Evolutionary conservation across 2,888 invertebrate species (phyloP).

Genomic region (Hirtodrosophila duncani): DNA sequence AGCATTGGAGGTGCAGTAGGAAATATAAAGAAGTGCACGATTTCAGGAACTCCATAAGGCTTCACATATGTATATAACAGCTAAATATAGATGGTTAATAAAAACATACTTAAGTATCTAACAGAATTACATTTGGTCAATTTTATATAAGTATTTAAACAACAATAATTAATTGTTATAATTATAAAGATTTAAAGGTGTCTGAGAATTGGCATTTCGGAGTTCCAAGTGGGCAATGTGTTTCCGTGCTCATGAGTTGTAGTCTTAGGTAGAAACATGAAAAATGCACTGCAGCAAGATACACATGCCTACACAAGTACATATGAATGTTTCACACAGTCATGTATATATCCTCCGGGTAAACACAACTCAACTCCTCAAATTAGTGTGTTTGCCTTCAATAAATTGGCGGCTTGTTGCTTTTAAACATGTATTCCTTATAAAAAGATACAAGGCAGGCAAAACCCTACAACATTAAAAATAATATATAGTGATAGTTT

Average conservation of each 20-base stretch:
- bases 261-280: constrained; percentile 48
- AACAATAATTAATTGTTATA: background rate
- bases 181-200: background rate
- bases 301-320: constrained; percentile 16
- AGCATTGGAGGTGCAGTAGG: constrained; percentile 38
- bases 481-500: constrained; percentile 45
- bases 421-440: constrained; percentile 61
- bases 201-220: no score
- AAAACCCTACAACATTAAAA: constrained; percentile 46
- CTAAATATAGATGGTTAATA: constrained; percentile 1
- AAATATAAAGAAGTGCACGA: constrained; percentile 12
- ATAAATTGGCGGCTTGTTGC: constrained; percentile 43
- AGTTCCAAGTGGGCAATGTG: constrained; percentile 48
- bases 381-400: constrained; percentile 74
- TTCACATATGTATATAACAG: constrained; percentile 1
- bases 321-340: constrained; percentile 1
- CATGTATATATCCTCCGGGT: constrained; percentile 49
- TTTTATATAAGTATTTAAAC: background rate
- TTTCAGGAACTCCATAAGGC: background rate
- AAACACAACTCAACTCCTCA: constrained; percentile 76
- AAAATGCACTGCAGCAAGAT: constrained; percentile 32
- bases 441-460: constrained; percentile 58
- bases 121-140: background rate
- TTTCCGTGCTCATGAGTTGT: constrained; percentile 19
- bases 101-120: background rate